Conservation (phyloP, 1,140 invertebrate species). For the Hycleus cichorii region DNA sequence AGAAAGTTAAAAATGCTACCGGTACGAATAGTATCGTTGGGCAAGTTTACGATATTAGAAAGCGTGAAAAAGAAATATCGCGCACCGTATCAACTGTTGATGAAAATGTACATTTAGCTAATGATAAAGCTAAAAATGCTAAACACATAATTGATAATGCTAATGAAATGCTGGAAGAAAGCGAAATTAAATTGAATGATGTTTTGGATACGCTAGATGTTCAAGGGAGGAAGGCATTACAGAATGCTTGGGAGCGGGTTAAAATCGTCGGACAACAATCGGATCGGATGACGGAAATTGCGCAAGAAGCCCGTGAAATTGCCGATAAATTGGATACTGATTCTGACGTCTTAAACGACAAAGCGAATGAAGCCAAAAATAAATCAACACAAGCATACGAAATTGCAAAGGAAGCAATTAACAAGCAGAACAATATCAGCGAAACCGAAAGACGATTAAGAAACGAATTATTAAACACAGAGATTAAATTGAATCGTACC, state of each 20-base stretch:
- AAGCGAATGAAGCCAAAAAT: conserved; percentile 74
- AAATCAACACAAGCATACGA: conserved; percentile 73
- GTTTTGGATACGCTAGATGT: conserved; percentile 69
- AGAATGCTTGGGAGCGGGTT: conserved; percentile 73
- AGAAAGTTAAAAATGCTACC: conserved; percentile 30
- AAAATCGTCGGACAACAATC: conserved; percentile 85
- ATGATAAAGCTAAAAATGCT: conserved; percentile 24
- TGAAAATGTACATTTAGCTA: conserved; percentile 28
- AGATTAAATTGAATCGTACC: conserved; percentile 60
- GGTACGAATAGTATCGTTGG: conserved; percentile 47
- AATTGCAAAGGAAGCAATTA: conserved; percentile 64
- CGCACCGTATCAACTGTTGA: conserved; percentile 32
- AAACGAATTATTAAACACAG: conserved; percentile 50
- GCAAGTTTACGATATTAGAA: conserved; percentile 50
- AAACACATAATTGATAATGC: conserved; percentile 27
- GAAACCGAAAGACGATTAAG: conserved; percentile 55
- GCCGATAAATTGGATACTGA: conserved; percentile 71
- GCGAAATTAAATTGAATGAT: conserved; percentile 44
- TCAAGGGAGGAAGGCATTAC: conserved; percentile 69
- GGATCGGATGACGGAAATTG: conserved; percentile 82
- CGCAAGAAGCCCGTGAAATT: conserved; percentile 71
- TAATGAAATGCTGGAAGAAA: conserved; percentile 24
- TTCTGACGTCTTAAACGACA: conserved; percentile 66
- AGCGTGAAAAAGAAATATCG: conserved; percentile 51
- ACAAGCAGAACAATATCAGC: conserved; percentile 40